A percentile compares a stretch with the other conserved stretches of the same genome.
These are phyloP conservation scores for Yponomeuta sedellus DNA, from an alignment of 2,888 invertebrate species.

Conservation along the genomic window DNA sequence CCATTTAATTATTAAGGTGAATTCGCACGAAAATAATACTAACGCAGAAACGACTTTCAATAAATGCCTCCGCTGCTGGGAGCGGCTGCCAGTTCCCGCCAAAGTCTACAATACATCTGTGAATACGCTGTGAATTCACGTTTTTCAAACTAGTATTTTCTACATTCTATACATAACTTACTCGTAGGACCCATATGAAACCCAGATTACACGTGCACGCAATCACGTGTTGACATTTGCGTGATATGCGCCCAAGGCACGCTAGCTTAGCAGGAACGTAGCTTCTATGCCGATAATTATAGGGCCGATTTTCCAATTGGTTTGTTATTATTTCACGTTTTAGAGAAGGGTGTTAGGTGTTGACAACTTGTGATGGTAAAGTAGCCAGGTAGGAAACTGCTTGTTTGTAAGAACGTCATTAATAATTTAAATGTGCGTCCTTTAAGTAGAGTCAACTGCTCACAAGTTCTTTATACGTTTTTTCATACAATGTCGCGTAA, in stretches of 20 bases:
- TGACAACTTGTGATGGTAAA: slow-evolving; percentile 8
- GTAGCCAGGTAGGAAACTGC: not conserved
- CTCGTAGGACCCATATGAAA: not conserved
- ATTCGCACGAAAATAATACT: no score
- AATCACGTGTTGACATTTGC: not conserved
- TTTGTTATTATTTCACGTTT: not conserved
- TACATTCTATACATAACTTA: not conserved
- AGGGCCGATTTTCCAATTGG: not conserved
- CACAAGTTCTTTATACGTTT: no score
- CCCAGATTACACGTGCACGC: not conserved
- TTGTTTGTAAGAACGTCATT: not conserved
- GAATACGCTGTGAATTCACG: not conserved
- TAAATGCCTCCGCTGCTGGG: no score
- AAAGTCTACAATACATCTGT: no score
- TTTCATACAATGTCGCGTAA: no score
- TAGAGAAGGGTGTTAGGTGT: slow-evolving; percentile 7
- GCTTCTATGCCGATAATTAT: not conserved
- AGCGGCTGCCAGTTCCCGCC: no score
- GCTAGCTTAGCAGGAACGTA: not conserved
- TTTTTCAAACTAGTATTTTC: not conserved
- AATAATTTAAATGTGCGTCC: no score
- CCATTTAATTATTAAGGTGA: no score
- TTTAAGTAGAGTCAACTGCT: no score
- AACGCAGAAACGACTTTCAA: no score
- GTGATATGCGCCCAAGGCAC: not conserved